Percentiles rank a stretch among this genome's conserved stretches.
phyloP scores from a whole-genome alignment of 1,140 invertebrate species.

The Scaptomyza pallida region DNA sequence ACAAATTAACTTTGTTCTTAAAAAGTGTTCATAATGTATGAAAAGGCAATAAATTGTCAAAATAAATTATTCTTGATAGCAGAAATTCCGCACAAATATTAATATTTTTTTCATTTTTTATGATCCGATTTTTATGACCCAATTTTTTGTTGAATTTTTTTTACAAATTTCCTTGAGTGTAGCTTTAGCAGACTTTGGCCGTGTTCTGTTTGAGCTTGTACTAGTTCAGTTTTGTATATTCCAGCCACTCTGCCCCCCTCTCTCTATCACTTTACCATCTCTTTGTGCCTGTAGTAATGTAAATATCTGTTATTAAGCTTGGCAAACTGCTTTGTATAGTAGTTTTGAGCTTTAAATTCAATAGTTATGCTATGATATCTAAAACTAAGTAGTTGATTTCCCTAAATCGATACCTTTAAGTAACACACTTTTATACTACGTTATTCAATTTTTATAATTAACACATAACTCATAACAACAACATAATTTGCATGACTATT shows the following conservation, averaged over 20 bases:
- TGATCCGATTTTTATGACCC: neutral
- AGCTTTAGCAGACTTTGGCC: slow-evolving; percentile 17
- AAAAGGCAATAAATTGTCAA: too few relatives aligned
- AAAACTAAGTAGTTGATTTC: slow-evolving; percentile 3
- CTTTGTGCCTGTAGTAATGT: slow-evolving; percentile 4
- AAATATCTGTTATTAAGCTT: slow-evolving; percentile 12
- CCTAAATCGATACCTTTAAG: slow-evolving; percentile 10
- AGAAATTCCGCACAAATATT: too few relatives aligned
- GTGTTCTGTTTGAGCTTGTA: slow-evolving; percentile 2
- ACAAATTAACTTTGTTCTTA: too few relatives aligned
- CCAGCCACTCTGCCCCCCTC: neutral
- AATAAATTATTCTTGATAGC: too few relatives aligned
- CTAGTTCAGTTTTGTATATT: slow-evolving; percentile 8
- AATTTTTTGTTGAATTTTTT: too few relatives aligned
- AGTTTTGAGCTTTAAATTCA: slow-evolving; percentile 20
- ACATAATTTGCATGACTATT: slow-evolving; percentile 11
- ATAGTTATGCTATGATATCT: neutral
- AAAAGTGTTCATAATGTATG: too few relatives aligned
- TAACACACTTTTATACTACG: slow-evolving; percentile 7
- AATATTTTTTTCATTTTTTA: too few relatives aligned
- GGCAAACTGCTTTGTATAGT: slow-evolving; percentile 11
- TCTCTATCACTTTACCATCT: too few relatives aligned
- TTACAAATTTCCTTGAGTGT: slow-evolving; percentile 9
- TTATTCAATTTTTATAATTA: too few relatives aligned
- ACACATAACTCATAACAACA: slow-evolving; percentile 1